Conservation (phyloP, 2,113 vertebrate genomes). For the Penelope pileata region DNA sequence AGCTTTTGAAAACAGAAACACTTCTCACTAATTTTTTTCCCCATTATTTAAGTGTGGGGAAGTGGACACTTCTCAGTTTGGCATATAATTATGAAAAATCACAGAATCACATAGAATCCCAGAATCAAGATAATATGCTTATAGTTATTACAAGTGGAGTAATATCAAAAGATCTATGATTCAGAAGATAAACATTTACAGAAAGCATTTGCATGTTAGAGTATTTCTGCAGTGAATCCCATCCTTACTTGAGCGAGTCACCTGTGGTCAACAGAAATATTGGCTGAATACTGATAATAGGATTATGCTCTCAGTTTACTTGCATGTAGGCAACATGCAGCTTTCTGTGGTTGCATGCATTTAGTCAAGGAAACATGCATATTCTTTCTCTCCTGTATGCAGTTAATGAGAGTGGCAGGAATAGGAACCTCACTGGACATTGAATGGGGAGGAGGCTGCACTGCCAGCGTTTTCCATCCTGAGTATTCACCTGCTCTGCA, state of each 20-base stretch:
- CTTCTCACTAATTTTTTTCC: background rate
- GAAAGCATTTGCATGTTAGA: background rate
- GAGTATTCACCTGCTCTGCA: background rate
- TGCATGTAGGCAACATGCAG: background rate
- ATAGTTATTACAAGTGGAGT: background rate
- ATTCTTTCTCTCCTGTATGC: background rate
- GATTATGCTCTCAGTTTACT: background rate
- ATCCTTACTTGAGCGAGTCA: background rate
- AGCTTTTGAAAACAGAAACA: background rate
- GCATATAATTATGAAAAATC: slow-evolving; percentile 12
- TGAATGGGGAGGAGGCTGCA: background rate
- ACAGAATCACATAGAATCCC: background rate
- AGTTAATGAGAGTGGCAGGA: background rate
- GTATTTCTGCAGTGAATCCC: background rate
- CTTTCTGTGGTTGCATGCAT: background rate
- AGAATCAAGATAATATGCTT: background rate
- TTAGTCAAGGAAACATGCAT: background rate
- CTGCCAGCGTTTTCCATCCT: background rate
- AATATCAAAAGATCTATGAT: background rate
- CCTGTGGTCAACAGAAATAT: background rate
- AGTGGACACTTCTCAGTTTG: slow-evolving; percentile 26
- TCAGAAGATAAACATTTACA: background rate
- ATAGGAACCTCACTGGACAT: background rate
- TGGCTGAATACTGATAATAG: background rate
- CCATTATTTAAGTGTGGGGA: background rate